Evolutionary conservation across 30 jellyfish, hydroid and myxozoan genomes (phyloP).

Genomic region (Aurelia aurita complex sp. Pacific): DNA sequence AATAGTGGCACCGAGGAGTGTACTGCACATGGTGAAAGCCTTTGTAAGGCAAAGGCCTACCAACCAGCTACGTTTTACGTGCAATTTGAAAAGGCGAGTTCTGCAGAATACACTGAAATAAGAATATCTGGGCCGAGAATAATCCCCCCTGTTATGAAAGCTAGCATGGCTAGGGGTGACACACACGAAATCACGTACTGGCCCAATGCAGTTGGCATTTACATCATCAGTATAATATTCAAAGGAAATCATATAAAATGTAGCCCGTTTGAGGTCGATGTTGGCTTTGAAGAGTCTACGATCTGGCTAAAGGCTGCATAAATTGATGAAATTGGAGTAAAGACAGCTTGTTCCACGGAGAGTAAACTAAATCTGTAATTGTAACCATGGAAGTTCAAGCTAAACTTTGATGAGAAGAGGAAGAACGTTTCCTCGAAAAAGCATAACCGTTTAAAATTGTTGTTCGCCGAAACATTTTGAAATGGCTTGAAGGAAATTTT

Average conservation of each 20-base stretch:
- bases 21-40: slow-evolving; percentile 29
- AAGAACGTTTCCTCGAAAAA: no score
- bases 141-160: slow-evolving; percentile 22
- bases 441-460: no score
- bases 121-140: slow-evolving; percentile 40
- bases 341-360: no score
- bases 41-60: not conserved
- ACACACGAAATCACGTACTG: not conserved
- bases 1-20: slow-evolving; percentile 2
- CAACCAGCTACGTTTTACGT: slow-evolving; percentile 6
- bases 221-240: slow-evolving; percentile 5
- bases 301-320: not conserved
- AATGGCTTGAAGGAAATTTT: no score
- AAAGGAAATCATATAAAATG: slow-evolving; percentile 10
- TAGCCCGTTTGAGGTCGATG: slow-evolving; percentile 30
- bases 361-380: no score
- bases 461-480: no score
- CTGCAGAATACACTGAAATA: slow-evolving; percentile 18
- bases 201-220: slow-evolving; percentile 40
- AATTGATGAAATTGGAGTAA: no score
- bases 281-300: not conserved
- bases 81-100: not conserved
- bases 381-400: no score
- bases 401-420: no score
- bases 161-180: not conserved